A percentile compares a stretch with the other conserved stretches of the same genome.
phyloP scores from a whole-genome alignment of 2,888 invertebrate species.

The Drosophila pseudotakahashii region DNA sequence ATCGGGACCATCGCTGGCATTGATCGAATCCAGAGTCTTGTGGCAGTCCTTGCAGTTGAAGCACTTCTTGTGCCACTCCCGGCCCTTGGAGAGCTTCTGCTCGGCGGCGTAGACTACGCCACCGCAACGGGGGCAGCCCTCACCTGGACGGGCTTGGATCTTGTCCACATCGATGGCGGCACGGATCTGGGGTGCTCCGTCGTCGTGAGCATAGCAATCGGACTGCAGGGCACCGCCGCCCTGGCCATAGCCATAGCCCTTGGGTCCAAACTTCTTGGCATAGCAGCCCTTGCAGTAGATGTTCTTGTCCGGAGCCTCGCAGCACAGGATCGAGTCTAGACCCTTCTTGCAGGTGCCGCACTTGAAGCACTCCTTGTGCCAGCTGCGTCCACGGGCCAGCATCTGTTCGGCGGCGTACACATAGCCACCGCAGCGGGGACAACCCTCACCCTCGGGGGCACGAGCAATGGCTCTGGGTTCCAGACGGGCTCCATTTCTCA shows the following conservation, averaged over 20 bases:
- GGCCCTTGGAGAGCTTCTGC: slow-evolving; percentile 95
- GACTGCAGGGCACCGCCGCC: slow-evolving; percentile 97
- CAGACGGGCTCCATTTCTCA: slow-evolving; percentile 87
- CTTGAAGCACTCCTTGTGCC: slow-evolving; percentile 97
- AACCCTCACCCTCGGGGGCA: slow-evolving; percentile 94
- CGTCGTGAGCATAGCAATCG: slow-evolving; percentile 91
- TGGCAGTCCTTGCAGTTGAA: slow-evolving; percentile 96
- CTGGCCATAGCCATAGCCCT: slow-evolving; percentile 98
- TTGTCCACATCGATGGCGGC: slow-evolving; percentile 91
- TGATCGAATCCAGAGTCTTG: slow-evolving; percentile 97
- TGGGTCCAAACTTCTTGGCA: slow-evolving; percentile 98
- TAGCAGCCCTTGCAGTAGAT: slow-evolving; percentile 99
- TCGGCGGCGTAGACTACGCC: slow-evolving; percentile 97
- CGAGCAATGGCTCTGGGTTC: slow-evolving; percentile 90
- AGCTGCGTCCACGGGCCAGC: slow-evolving; percentile 86
- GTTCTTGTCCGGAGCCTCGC: slow-evolving; percentile 97
- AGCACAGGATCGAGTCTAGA: slow-evolving; percentile 95
- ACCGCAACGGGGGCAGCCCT: slow-evolving; percentile 95
- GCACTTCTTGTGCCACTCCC: slow-evolving; percentile 96
- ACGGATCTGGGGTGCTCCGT: slow-evolving; percentile 85
- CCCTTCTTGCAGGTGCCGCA: slow-evolving; percentile 94
- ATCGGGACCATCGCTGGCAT: slow-evolving; percentile 97
- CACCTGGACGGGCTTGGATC: slow-evolving; percentile 92
- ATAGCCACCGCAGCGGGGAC: slow-evolving; percentile 96
- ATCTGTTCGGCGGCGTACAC: slow-evolving; percentile 99